phyloP scores from a whole-genome alignment of 2,113 vertebrate genomes.

The Grus americana region DNA sequence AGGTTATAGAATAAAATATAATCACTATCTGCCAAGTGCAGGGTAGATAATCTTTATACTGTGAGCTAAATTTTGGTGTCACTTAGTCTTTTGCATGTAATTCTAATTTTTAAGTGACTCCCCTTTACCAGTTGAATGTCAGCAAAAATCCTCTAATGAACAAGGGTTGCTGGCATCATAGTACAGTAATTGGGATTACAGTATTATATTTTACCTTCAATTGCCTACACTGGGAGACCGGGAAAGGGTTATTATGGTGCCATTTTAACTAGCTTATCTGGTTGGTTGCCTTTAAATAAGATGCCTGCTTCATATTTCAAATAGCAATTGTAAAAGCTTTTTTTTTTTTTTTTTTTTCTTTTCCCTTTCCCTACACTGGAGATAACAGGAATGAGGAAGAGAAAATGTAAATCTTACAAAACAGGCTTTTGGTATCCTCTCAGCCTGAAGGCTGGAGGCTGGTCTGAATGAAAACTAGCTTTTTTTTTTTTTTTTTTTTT shows the following conservation, averaged over 20 bases:
- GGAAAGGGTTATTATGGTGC: neutral
- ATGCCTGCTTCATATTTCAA: neutral
- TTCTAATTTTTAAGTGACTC: neutral
- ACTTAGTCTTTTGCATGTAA: neutral
- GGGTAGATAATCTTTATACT: neutral
- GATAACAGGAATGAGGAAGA: neutral
- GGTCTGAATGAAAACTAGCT: neutral
- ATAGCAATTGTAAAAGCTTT: neutral
- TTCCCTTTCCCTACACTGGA: neutral
- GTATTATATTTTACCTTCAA: neutral
- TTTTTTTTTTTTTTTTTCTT: neutral
- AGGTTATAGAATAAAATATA: slow-evolving; percentile 8
- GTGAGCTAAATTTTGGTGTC: neutral
- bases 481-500: neutral
- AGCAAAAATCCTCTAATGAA: neutral
- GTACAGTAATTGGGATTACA: neutral
- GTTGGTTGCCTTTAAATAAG: slow-evolving; percentile 2
- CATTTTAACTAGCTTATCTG: neutral
- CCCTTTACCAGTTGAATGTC: neutral
- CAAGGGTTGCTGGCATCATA: neutral
- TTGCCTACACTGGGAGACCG: neutral
- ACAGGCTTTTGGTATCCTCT: neutral
- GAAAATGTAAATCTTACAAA: neutral
- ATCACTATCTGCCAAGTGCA: neutral
- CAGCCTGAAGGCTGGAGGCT: neutral